phyloP scores from a whole-genome alignment of 2,888 invertebrate species.

The Psylliodes chrysocephalus region DNA sequence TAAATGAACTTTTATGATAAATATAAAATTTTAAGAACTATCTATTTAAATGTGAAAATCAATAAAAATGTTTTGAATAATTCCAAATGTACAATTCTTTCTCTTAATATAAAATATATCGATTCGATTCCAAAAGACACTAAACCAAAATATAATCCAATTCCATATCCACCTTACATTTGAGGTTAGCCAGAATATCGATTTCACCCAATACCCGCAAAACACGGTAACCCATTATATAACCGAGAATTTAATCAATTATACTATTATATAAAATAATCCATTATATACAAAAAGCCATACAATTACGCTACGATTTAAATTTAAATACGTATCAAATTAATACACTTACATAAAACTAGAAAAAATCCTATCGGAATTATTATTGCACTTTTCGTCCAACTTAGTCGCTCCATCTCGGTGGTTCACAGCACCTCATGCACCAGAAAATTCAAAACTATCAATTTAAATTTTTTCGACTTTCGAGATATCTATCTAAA shows the following conservation, averaged over 20 bases:
- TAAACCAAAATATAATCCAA: not conserved
- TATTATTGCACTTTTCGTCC: constrained; percentile 3
- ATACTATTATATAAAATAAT: not conserved
- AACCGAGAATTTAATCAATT: not conserved
- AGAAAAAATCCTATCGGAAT: constrained; percentile 21
- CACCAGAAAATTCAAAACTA: not conserved
- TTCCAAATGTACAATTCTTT: no score
- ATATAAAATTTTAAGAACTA: no score
- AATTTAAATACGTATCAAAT: not conserved
- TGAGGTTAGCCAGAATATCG: not conserved
- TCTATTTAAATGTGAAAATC: no score
- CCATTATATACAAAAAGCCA: not conserved
- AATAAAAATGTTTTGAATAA: no score
- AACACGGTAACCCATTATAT: constrained; percentile 2
- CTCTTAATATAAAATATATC: not conserved
- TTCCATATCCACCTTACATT: not conserved
- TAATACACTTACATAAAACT: constrained; percentile 27
- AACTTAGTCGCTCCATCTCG: constrained; percentile 21
- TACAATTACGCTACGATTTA: not conserved
- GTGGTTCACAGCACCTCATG: not conserved
- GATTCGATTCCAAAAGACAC: not conserved
- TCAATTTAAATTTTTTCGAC: not conserved
- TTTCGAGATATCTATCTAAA: not conserved
- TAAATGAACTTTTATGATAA: no score
- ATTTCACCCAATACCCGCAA: constrained; percentile 1